Percentiles rank a stretch among this genome's conserved stretches.
These are phyloP conservation scores for Melolontha melolontha DNA, from an alignment of 2,888 invertebrate genomes.

Conservation along the genomic window DNA sequence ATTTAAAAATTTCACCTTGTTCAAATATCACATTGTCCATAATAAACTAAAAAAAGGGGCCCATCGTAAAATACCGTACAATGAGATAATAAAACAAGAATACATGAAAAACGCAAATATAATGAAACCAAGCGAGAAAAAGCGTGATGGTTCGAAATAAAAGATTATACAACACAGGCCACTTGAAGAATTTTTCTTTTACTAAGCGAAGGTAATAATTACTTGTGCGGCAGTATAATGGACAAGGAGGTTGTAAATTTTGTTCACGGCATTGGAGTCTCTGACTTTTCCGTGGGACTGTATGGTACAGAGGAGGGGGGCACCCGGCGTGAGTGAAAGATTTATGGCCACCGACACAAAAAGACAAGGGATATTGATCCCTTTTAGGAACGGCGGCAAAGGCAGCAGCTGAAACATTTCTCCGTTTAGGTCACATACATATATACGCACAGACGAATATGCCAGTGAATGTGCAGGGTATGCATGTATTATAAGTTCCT, in stretches of 20 bases:
- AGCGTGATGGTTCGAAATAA: not conserved
- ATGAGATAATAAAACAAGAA: too few species aligned
- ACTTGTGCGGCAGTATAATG: conserved; percentile 25
- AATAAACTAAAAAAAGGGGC: too few species aligned
- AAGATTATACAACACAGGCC: conserved; percentile 10
- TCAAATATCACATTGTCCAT: too few species aligned
- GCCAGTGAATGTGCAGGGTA: not conserved
- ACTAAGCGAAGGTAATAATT: conserved; percentile 28
- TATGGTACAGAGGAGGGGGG: not conserved
- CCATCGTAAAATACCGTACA: too few species aligned
- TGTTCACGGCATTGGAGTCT: conserved; percentile 12
- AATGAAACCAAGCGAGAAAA: not conserved
- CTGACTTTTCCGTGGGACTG: conserved; percentile 15
- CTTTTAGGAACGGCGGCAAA: conserved; percentile 21
- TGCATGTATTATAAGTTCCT: not conserved
- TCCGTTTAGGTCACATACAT: not conserved
- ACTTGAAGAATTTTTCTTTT: conserved; percentile 1
- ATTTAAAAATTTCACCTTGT: too few species aligned
- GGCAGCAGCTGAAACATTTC: conserved; percentile 38
- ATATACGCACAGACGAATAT: not conserved
- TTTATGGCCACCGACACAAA: conserved; percentile 40
- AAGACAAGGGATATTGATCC: conserved; percentile 42
- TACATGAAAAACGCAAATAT: not conserved
- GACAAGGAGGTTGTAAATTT: conserved; percentile 40
- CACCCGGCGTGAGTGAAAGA: conserved; percentile 36